Percentiles rank a stretch among this genome's conserved stretches.
Conservation (phyloP, 2,888 invertebrate species). For the Elgonia sp. region DNA sequence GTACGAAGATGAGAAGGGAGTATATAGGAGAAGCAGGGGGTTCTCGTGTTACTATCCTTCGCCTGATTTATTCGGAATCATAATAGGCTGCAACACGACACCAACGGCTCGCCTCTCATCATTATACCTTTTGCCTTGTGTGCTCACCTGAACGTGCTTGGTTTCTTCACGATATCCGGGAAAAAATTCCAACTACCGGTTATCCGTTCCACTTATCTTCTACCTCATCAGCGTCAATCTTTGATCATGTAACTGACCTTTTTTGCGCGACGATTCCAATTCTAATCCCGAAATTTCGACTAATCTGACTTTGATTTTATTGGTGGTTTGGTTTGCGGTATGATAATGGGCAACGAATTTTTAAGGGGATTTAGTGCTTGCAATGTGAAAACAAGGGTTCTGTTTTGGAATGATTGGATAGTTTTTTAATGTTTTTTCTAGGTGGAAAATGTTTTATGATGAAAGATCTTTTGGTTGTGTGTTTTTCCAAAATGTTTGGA, state of each 20-base stretch:
- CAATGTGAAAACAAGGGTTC: too few relatives aligned
- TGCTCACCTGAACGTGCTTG: conserved; percentile 82
- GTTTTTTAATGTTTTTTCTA: too few relatives aligned
- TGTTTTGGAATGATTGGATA: too few relatives aligned
- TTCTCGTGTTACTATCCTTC: conserved; percentile 84
- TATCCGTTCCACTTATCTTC: conserved; percentile 72
- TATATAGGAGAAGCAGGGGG: conserved; percentile 78
- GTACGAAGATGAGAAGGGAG: conserved; percentile 76
- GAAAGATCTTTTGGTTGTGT: too few relatives aligned
- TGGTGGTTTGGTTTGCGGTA: too few relatives aligned
- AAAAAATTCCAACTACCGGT: conserved; percentile 74
- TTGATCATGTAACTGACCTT: conserved; percentile 71
- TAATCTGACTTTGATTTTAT: too few relatives aligned
- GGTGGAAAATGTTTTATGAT: too few relatives aligned
- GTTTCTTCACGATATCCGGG: conserved; percentile 78
- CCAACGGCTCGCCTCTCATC: conserved; percentile 83
- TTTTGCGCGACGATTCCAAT: conserved; percentile 17
- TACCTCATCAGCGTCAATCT: conserved; percentile 72
- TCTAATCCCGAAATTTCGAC: conserved; percentile 36
- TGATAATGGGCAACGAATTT: too few relatives aligned
- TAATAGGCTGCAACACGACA: conserved; percentile 84
- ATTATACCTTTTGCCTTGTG: conserved; percentile 84
- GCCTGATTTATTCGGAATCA: conserved; percentile 85
- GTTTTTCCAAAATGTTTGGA: too few relatives aligned
- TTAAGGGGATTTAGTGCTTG: too few relatives aligned